Base-by-base conservation (phyloP, 2,113 vertebrate genomes). In the Epinephelus lanceolatus region DNA sequence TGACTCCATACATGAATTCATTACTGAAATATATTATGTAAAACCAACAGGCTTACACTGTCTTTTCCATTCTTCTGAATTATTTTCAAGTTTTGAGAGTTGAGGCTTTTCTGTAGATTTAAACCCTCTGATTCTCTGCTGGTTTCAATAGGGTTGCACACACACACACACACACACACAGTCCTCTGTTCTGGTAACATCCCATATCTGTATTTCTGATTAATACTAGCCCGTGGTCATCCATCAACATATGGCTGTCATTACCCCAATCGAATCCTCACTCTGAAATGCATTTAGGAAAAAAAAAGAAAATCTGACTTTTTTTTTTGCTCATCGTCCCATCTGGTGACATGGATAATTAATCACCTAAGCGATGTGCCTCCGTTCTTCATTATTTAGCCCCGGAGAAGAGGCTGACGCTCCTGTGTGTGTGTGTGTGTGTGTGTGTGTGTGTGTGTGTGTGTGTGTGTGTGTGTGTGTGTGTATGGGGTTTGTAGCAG, bases 291-390 rank as follows among this genome's bases (percentile, higher is more conserved):
- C 90, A 87, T 91, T 94, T 91, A 74, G 60, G n/a, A 19, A 40
- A 19, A 61, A 84, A 76, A 85, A 82, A 71, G 51, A 83, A 90
- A 89, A 90, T 92, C 76, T 30, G 57, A 80, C 83, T 85, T 91
- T 90, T 85, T 85, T 78, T 90, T 87, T 70, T 71, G 42, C 85
- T 90, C 90, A 76, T 92, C 82, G 57, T 90, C 90, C 93, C 93
- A 94, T 95, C 91, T 89, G 86, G 87, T 95, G 94, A 93, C 92
- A 95, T 92, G 84, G 93, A 95, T 94, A 95, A 95, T 94, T 95
- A 94, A 95, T 96, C 92, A 94, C 88, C 91, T 90, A 88, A 89
- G 89, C 88, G 86, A 92, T 90, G 86, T 88, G 88, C 83, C 84
- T 93, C 87, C 79, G 71, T 92, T 94, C 83, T 88, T 94, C 89